Evolutionary conservation across 2,113 vertebrate genomes (phyloP), one percentile per base, ranked within the genome.

Genomic region (Hippopotamus amphibius): DNA sequence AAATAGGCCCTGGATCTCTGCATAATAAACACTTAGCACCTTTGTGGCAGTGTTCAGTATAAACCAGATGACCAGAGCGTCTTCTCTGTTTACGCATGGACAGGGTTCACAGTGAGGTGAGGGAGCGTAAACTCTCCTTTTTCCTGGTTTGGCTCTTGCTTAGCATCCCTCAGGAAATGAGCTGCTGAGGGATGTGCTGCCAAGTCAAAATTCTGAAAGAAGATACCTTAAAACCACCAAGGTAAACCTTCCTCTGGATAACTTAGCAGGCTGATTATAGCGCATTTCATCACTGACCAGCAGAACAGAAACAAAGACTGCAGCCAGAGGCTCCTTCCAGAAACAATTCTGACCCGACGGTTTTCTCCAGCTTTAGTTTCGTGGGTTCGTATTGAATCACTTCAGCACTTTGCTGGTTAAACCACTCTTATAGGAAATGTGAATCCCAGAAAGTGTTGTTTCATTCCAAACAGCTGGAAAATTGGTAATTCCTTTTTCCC

Each of bases 91-190:
- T 87, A 77, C 83, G 68, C 61, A 77, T 1, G 65, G 37, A 13
- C 37, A 72, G 59, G 74, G 96, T 80, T 94, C 91, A 84, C 65
- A 13, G 71, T 1, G 76, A 90, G 95, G 96, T 77, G 63, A 94
- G 41, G 43, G 63, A 72, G 28, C 69, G 63, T 83, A 15, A 90
- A 72, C 55, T 74, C 92, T 41, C 37, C 57, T 77, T 90, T 76
- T 85, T 68, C 22, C 68, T 26, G 43, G 2, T 57, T 87, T 88
- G 89, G 84, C 85, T 76, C 50, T 96, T 95, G 96, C 97, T 98
- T 94, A 94, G 82, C 92, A 97, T 97, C 97, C 96, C 96, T 97
- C 97, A 98, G 98, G 97, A 98, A 98, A 98, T 88, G 97, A 98
- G 90, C 96, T 98, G 97, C 77, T 95, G 93, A 97, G 94, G 89